Evolutionary conservation across 2,797 vertebrate genomes (phyloP).

Genomic region (Darevskia nairensis): DNA sequence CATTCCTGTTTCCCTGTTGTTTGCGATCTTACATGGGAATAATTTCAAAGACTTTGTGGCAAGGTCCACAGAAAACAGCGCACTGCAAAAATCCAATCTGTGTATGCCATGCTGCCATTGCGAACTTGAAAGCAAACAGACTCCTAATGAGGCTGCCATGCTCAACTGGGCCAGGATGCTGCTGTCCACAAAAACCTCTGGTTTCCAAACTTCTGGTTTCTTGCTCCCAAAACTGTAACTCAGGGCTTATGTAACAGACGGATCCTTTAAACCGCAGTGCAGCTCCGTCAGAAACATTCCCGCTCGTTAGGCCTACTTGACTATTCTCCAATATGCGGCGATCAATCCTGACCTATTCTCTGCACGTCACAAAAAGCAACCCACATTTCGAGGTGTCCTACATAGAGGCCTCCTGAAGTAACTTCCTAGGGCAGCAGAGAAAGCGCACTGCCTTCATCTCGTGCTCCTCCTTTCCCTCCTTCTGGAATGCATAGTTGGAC

Average conservation of each 20-base stretch:
- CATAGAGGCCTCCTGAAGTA: constrained; percentile 44
- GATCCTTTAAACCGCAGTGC: constrained; percentile 45
- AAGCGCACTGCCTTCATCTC: background rate
- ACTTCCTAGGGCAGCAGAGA: constrained; percentile 23
- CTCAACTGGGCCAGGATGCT: background rate
- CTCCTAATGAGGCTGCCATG: background rate
- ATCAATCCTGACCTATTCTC: constrained; percentile 57
- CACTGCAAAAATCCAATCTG: constrained; percentile 12
- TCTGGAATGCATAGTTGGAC: background rate
- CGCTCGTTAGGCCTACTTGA: constrained; percentile 65
- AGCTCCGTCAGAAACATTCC: constrained; percentile 23
- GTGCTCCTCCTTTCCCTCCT: background rate
- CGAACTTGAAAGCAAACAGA: background rate
- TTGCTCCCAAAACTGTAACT: constrained; percentile 31
- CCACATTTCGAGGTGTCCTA: constrained; percentile 45
- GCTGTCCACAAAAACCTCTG: constrained; percentile 40
- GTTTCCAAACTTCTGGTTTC: constrained; percentile 38
- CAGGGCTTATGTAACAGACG: constrained; percentile 44
- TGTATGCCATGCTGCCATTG: background rate
- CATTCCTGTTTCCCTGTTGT: background rate
- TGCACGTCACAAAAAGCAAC: constrained; percentile 8
- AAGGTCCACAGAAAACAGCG: background rate
- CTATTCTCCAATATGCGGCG: constrained; percentile 61
- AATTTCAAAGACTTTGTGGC: background rate
- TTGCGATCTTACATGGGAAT: background rate